Evolutionary conservation across 2,113 vertebrate species (phyloP).

Genomic region (Periophthalmodon schlosseri): DNA sequence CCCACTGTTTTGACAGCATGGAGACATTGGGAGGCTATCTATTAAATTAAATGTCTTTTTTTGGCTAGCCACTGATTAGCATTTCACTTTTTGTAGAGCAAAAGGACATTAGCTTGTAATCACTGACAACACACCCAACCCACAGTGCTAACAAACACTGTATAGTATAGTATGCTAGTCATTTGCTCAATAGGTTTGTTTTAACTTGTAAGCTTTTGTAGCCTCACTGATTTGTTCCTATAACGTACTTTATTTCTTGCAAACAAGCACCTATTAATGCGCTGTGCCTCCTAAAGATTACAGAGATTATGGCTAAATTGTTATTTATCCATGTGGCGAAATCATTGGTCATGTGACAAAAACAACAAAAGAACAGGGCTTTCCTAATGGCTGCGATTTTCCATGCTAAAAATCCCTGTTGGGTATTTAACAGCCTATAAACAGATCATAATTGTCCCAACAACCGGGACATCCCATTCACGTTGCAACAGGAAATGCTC

Average conservation of each 20-base stretch:
- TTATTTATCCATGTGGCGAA: not conserved
- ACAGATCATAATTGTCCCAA: not conserved
- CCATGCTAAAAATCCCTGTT: not conserved
- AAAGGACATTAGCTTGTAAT: not conserved
- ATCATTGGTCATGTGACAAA: not conserved
- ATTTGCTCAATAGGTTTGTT: not conserved
- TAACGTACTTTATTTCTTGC: too few relatives aligned
- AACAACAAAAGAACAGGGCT: not conserved
- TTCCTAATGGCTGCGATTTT: not conserved
- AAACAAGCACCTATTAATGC: too few relatives aligned
- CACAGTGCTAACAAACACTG: too few relatives aligned
- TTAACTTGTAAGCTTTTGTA: not conserved
- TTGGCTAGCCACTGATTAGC: not conserved
- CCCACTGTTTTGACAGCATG: not conserved
- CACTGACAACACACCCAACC: not conserved
- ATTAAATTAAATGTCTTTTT: too few relatives aligned
- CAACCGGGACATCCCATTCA: conserved; percentile 1
- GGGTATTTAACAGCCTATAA: conserved; percentile 2
- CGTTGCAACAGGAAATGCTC: not conserved
- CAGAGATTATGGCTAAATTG: not conserved
- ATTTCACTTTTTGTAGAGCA: not conserved
- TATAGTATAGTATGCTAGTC: too few relatives aligned
- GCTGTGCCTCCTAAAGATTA: too few relatives aligned
- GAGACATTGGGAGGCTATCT: too few relatives aligned
- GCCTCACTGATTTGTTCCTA: not conserved